A percentile compares a stretch with the other conserved stretches of the same genome.
These are phyloP conservation scores for Lemur catta DNA, from an alignment of 2,797 vertebrate species.

Conservation along the genomic window DNA sequence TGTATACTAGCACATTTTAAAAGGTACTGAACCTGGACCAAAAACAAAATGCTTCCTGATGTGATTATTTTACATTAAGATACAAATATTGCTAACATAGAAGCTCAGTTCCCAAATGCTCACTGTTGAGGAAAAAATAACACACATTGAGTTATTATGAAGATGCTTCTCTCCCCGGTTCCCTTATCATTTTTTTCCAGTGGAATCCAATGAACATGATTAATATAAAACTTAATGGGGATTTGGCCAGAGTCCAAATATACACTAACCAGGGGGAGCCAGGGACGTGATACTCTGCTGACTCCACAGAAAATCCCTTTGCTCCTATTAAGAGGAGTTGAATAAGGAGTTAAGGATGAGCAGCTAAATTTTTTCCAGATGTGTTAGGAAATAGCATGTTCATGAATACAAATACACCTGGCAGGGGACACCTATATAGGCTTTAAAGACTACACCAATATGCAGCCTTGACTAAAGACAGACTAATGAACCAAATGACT, in stretches of 20 bases:
- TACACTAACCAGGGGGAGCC: constrained; percentile 28
- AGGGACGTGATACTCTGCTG: constrained; percentile 25
- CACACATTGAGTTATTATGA: background rate
- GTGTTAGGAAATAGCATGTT: constrained; percentile 12
- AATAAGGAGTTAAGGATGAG: constrained; percentile 50
- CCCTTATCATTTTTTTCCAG: constrained; percentile 48
- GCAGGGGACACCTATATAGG: constrained; percentile 37
- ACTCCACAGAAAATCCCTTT: constrained; percentile 64
- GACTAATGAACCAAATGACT: background rate
- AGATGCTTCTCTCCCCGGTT: background rate
- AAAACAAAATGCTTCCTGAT: background rate
- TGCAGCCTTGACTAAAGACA: background rate
- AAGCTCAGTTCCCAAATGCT: background rate
- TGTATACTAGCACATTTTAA: background rate
- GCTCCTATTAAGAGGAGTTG: constrained; percentile 54
- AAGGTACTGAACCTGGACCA: background rate
- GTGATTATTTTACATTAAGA: constrained; percentile 18
- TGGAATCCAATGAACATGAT: constrained; percentile 51
- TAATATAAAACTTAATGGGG: constrained; percentile 65
- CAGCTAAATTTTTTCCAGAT: constrained; percentile 63
- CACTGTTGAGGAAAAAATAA: background rate
- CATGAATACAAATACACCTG: constrained; percentile 19
- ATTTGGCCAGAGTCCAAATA: constrained; percentile 62
- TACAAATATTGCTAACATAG: background rate
- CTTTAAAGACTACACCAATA: background rate